phyloP scores from a whole-genome alignment of 1,140 invertebrate genomes.

The Campoletis sonorensis region DNA sequence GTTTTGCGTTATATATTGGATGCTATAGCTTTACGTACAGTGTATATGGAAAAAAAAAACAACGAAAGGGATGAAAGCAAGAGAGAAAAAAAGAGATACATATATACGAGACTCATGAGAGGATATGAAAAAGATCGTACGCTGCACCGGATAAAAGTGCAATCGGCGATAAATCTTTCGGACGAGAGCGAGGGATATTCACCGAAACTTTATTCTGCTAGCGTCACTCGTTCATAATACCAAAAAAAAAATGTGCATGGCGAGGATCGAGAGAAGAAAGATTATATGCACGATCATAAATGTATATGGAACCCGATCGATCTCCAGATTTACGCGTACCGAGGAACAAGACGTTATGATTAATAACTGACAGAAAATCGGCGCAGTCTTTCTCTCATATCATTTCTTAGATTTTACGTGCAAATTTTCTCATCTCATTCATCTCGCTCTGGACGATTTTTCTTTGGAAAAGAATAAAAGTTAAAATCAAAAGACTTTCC shows the following conservation, averaged over 20 bases:
- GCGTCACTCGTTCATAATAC: constrained; percentile 8
- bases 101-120: constrained; percentile 3
- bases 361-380: constrained; percentile 21
- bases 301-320: constrained; percentile 9
- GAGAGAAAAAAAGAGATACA: not conserved
- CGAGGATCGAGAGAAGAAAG: not conserved
- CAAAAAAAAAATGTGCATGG: not conserved
- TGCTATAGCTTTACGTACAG: not conserved
- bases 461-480: not conserved
- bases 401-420: not conserved
- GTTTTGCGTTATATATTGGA: not conserved
- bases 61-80: not conserved
- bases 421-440: not conserved
- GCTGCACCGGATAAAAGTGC: constrained; percentile 34
- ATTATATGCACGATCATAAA: not conserved
- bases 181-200: constrained; percentile 2
- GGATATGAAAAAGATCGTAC: not conserved
- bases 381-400: not conserved
- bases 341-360: not conserved
- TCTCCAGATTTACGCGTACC: constrained; percentile 1
- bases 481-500: no score
- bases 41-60: constrained; percentile 10
- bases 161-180: constrained; percentile 16
- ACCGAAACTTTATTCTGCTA: constrained; percentile 3
- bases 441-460: not conserved